Percentiles rank a stretch among this genome's conserved stretches.
Conservation (phyloP, 2,888 invertebrate species). For the Tineola bisselliella region DNA sequence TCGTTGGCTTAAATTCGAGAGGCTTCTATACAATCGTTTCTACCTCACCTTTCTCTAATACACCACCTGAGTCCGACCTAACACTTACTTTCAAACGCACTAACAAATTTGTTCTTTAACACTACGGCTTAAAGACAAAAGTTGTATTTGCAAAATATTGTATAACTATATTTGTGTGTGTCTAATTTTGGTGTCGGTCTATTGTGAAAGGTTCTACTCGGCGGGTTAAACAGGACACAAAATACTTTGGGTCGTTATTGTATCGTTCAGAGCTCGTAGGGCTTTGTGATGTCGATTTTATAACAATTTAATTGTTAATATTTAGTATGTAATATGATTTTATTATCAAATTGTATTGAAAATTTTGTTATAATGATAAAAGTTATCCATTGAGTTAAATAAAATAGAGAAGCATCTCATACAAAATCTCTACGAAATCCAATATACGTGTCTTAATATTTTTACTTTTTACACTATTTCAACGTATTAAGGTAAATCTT, state of each 20-base stretch:
- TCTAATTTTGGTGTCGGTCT: neutral
- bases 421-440: too few species aligned
- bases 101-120: too few species aligned
- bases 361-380: neutral
- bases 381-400: too few species aligned
- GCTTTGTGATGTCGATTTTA: neutral
- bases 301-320: neutral
- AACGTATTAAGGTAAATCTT: too few species aligned
- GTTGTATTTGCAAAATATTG: neutral
- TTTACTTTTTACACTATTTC: too few species aligned
- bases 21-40: neutral
- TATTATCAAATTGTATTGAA: neutral
- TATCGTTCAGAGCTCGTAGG: neutral
- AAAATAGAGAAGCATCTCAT: too few species aligned
- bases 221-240: constrained; percentile 1
- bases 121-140: too few species aligned
- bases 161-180: neutral
- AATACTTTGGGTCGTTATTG: neutral
- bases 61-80: neutral
- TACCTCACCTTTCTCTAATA: neutral
- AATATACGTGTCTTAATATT: too few species aligned
- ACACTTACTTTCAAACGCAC: neutral
- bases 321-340: neutral
- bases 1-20: constrained; percentile 2
- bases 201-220: neutral